Base-by-base conservation (phyloP, 2,797 vertebrate genomes). In the Lagocephalus sceleratus region DNA sequence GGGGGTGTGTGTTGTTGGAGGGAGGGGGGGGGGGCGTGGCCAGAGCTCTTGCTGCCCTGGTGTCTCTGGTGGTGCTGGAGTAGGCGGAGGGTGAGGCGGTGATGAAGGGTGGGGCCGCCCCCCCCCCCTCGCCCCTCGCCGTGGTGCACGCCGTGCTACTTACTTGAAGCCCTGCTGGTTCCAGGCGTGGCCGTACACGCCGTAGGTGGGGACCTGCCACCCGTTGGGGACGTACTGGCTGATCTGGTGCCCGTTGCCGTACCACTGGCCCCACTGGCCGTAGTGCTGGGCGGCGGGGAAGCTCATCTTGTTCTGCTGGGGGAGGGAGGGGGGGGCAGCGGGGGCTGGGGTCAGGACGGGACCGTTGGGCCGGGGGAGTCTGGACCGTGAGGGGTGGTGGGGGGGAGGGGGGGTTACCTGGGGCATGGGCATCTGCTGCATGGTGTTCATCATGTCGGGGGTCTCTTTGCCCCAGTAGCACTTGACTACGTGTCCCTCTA, bases 381-480 rank as follows among this genome's bases (percentile, higher is more conserved):
- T n/a, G n/a, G n/a, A n/a, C n/a, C n/a, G n/a, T n/a, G n/a, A n/a
- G n/a, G n/a, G n/a, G n/a, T n/a, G n/a, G n/a, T n/a, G 57, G 65
- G 8, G 26, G 5, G 47, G 5, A 0, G 56, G 32, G 41, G 20
- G 7, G 32, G 60, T 72, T 85, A 92, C 91, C 90, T 90, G 91
- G 32, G 90, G 88, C 69, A 92, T 61, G 20, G 87, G 84, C 84
- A 92, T 83, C 92, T 98, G 96, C 74, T 95, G 97, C 76, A 99
- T 93, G 0, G 95, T 92, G 72, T 82, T 95, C 86, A 92, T 85
- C 92, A 95, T 93, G 84, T 98, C 97, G 0, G 96, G 93, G 0
- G 94, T 97, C 84, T 99, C 97, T 88, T 99, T 99, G 61, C 96
- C 97, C 97, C 97, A 99, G 77, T 97, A 99, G 78, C 97, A 99